Evolutionary conservation across 2,888 invertebrate species (phyloP).

Genomic region (Crocallis elinguaria): DNA sequence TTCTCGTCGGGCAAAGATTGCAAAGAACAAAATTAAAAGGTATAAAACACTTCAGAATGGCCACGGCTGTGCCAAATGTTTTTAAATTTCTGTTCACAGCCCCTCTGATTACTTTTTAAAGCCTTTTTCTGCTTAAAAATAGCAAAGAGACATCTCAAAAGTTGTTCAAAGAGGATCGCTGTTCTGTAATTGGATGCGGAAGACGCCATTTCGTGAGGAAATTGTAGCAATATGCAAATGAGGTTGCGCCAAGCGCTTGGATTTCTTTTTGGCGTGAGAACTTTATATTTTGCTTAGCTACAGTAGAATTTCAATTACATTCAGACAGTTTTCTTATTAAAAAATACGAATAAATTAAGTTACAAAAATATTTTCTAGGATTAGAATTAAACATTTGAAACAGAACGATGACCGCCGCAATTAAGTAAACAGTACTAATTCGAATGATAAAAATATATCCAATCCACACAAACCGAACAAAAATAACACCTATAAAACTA

Average conservation of each 20-base stretch:
- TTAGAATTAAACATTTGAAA: not conserved
- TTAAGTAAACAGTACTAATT: not conserved
- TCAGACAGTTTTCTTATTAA: too few species aligned
- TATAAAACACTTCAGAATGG: conserved; percentile 73
- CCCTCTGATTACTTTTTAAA: conserved; percentile 79
- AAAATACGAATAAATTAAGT: too few species aligned
- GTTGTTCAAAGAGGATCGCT: conserved; percentile 61
- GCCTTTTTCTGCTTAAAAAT: conserved; percentile 69
- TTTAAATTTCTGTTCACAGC: conserved; percentile 61
- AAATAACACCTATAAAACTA: conserved; percentile 64
- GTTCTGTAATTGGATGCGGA: conserved; percentile 72
- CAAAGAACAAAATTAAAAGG: conserved; percentile 67
- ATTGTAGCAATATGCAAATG: conserved; percentile 64
- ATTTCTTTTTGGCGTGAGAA: conserved; percentile 47
- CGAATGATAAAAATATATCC: conserved; percentile 20
- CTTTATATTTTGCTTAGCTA: conserved; percentile 32
- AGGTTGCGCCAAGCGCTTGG: conserved; percentile 40
- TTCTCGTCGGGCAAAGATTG: conserved; percentile 52
- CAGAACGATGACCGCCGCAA: not conserved
- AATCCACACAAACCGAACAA: conserved; percentile 40
- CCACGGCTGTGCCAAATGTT: conserved; percentile 66
- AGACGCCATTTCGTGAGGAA: conserved; percentile 58
- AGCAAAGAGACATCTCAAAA: conserved; percentile 63
- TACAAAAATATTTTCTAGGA: too few species aligned
- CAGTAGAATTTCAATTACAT: not conserved